Evolutionary conservation across 2,888 invertebrate genomes (phyloP).

Genomic region (Branchipolynoe longqiensis): DNA sequence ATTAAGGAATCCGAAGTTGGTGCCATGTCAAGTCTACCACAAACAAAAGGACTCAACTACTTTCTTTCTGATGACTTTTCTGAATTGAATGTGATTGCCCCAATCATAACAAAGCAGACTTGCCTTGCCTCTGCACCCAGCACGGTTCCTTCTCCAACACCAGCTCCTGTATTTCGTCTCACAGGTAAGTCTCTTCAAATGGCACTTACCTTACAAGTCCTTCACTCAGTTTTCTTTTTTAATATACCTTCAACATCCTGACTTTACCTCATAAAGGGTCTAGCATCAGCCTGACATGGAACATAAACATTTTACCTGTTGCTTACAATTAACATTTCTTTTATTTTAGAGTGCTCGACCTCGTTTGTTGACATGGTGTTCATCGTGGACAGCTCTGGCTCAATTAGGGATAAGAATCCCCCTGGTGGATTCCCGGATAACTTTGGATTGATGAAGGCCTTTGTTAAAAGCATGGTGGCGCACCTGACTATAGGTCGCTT

Average conservation of each 20-base stretch:
- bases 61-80: constrained; percentile 66
- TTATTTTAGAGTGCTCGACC: constrained; percentile 20
- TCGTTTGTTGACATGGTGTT: constrained; percentile 33
- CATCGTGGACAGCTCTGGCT: constrained; percentile 50
- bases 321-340: neutral
- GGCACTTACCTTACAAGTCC: too few relatives aligned
- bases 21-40: constrained; percentile 58
- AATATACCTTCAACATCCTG: too few relatives aligned
- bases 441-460: constrained; percentile 47
- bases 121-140: neutral
- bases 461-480: constrained; percentile 7
- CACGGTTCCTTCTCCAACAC: neutral
- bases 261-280: too few relatives aligned
- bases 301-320: neutral
- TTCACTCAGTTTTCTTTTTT: too few relatives aligned
- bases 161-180: neutral
- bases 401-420: constrained; percentile 40
- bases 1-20: constrained; percentile 56
- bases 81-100: neutral
- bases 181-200: neutral
- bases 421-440: constrained; percentile 44
- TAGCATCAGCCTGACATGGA: too few relatives aligned
- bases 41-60: constrained; percentile 64
- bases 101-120: neutral
- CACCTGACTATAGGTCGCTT: constrained; percentile 14